phyloP scores from a whole-genome alignment of 2,113 vertebrate genomes.

The Rhadina sibilatrix region DNA sequence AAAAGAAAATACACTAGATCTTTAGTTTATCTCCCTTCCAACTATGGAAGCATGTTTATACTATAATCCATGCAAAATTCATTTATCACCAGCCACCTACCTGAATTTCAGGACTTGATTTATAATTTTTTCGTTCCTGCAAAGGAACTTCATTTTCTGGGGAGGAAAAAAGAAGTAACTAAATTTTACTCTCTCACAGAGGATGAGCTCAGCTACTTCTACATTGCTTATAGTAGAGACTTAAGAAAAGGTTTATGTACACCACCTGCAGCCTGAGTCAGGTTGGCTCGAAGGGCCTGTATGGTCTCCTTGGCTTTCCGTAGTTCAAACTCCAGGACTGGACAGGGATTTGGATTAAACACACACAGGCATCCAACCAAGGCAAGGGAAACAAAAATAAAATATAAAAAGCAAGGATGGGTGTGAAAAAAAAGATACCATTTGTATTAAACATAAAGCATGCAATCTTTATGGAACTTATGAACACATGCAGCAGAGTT shows the following conservation, averaged over 20 bases:
- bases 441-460: conserved; percentile 84
- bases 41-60: background rate
- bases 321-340: conserved; percentile 99
- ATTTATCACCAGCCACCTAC: conserved; percentile 71
- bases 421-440: conserved; percentile 86
- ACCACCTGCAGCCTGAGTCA: conserved; percentile 99
- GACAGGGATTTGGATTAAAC: conserved; percentile 97
- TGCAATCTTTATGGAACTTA: conserved; percentile 87
- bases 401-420: conserved; percentile 96
- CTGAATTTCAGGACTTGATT: conserved; percentile 99
- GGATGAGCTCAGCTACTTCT: conserved; percentile 67
- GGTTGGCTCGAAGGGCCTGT: conserved; percentile 99
- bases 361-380: conserved; percentile 97
- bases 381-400: conserved; percentile 92
- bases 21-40: background rate
- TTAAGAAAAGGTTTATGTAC: conserved; percentile 91
- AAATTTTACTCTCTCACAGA: conserved; percentile 55
- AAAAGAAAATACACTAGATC: background rate
- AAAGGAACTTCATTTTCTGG: conserved; percentile 94
- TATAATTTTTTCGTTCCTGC: conserved; percentile 98
- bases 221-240: conserved; percentile 76
- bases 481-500: conserved; percentile 98
- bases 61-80: background rate
- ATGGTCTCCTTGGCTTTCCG: conserved; percentile 99
- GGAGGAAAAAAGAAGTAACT: conserved; percentile 48